phyloP scores from a whole-genome alignment of 2,797 vertebrate species.

The Threskiornis aethiopicus region DNA sequence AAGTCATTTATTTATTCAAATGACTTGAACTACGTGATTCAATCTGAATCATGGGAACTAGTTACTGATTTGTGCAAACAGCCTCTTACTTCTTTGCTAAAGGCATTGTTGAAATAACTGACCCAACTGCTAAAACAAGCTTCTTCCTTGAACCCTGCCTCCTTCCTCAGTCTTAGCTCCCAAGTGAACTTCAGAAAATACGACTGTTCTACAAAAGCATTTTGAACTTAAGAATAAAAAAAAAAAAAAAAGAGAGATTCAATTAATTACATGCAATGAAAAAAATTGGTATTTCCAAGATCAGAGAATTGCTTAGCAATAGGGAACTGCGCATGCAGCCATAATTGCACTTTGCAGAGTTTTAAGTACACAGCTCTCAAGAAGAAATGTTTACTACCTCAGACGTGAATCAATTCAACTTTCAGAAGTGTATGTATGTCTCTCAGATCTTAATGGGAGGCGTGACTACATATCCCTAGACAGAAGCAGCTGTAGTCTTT shows the following conservation, averaged over 20 bases:
- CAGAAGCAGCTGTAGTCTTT: background rate
- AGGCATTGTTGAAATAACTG: conserved; percentile 51
- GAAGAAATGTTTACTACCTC: background rate
- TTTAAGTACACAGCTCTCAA: background rate
- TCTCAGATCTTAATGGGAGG: background rate
- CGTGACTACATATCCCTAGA: background rate
- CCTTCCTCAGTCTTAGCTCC: background rate
- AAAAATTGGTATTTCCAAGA: background rate
- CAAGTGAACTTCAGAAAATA: background rate
- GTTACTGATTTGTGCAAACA: conserved; percentile 20
- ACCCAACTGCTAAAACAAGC: conserved; percentile 50
- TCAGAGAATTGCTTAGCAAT: background rate
- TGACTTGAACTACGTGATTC: conserved; percentile 29
- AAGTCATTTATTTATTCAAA: conserved; percentile 40
- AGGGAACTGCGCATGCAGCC: background rate
- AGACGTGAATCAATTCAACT: background rate
- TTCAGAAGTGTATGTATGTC: background rate
- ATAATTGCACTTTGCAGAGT: background rate
- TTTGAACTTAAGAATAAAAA: background rate
- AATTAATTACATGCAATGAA: background rate
- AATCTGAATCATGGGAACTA: conserved; percentile 44
- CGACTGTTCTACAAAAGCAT: background rate
- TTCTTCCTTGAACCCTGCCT: conserved; percentile 19
- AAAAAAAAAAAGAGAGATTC: background rate
- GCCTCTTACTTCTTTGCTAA: conserved; percentile 13